Evolutionary conservation across 2,113 vertebrate species (phyloP).

Genomic region (Cinclus mexicanus): DNA sequence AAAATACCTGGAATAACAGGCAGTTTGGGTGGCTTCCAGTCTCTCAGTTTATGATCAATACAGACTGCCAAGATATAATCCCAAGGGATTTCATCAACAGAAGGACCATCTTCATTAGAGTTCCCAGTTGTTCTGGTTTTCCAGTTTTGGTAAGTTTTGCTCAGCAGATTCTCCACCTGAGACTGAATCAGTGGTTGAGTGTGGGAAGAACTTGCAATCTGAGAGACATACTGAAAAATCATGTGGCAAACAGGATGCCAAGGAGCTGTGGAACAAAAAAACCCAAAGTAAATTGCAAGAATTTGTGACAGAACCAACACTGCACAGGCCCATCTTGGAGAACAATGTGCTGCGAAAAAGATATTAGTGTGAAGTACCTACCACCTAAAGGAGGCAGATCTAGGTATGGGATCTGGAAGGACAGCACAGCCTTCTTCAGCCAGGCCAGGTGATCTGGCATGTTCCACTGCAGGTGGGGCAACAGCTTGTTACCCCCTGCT

Average conservation of each 20-base stretch:
- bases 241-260: conserved; percentile 83
- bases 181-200: conserved; percentile 87
- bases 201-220: conserved; percentile 78
- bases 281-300: not conserved
- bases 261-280: conserved; percentile 70
- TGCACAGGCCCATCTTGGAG: not conserved
- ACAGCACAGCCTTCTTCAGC: conserved; percentile 83
- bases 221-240: conserved; percentile 80
- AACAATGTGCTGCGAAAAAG: rapidly evolving
- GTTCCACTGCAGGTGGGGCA: conserved; percentile 91
- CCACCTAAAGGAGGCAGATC: conserved; percentile 76
- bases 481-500: conserved; percentile 71
- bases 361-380: not conserved
- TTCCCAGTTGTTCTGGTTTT: not conserved
- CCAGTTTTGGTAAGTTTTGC: conserved; percentile 72
- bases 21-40: conserved; percentile 81
- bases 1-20: conserved; percentile 77
- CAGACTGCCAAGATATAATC: conserved; percentile 84
- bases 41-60: conserved; percentile 90
- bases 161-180: conserved; percentile 85
- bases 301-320: not conserved
- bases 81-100: conserved; percentile 84
- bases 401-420: conserved; percentile 88
- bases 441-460: conserved; percentile 80
- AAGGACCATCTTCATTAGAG: conserved; percentile 32